phyloP scores from a whole-genome alignment of 1,140 invertebrate genomes.

The Drosophila sulfurigaster region DNA sequence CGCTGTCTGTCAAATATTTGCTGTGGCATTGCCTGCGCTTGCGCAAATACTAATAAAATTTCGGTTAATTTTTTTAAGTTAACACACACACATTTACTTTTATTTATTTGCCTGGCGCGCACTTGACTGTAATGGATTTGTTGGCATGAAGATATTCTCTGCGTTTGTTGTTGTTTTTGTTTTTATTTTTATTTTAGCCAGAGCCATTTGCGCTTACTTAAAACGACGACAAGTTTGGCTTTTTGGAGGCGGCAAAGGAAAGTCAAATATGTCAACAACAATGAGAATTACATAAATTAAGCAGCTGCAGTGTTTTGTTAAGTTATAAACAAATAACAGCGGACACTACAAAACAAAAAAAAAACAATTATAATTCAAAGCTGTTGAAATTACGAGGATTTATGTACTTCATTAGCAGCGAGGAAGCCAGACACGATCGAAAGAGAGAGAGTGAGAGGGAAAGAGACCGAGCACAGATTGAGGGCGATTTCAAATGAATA shows the following conservation, averaged over 20 bases:
- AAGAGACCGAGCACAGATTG: background rate
- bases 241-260: conserved; percentile 64
- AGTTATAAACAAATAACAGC: conserved; percentile 21
- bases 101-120: conserved; percentile 77
- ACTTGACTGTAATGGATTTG: conserved; percentile 84
- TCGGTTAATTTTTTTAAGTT: conserved; percentile 84
- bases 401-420: conserved; percentile 58
- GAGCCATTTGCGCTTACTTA: conserved; percentile 59
- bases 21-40: conserved; percentile 80
- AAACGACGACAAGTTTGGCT: conserved; percentile 16
- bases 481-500: conserved; percentile 19
- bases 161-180: conserved; percentile 30
- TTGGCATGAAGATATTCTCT: conserved; percentile 83
- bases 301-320: conserved; percentile 60
- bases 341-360: conserved; percentile 3
- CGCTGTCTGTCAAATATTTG: conserved; percentile 75
- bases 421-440: conserved; percentile 10
- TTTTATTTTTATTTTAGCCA: conserved; percentile 35
- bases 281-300: conserved; percentile 79
- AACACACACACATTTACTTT: conserved; percentile 70
- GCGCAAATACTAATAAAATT: conserved; percentile 84
- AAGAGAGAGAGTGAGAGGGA: no score
- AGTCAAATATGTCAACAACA: conserved; percentile 64
- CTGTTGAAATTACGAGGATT: conserved; percentile 50
- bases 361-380: conserved; percentile 36